These are phyloP conservation scores for Mechanitis mazaeus DNA, from an alignment of 2,888 invertebrate genomes.

Conservation along the genomic window DNA sequence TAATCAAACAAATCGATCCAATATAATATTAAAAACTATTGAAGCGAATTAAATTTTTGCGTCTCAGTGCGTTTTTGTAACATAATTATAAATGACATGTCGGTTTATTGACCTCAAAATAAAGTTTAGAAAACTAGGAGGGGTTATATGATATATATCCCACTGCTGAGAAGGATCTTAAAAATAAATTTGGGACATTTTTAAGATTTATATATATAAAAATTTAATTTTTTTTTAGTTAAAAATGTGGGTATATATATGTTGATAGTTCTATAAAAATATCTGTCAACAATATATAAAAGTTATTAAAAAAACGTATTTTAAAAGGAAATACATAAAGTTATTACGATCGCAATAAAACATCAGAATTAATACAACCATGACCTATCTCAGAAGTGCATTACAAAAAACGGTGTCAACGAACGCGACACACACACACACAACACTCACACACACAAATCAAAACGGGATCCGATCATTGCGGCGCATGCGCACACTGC, in stretches of 20 bases:
- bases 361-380: conserved; percentile 29
- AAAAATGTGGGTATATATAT: no score
- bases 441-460: conserved; percentile 18
- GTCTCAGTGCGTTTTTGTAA: not conserved
- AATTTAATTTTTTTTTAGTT: no score
- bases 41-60: conserved; percentile 7
- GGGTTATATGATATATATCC: no score
- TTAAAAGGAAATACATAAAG: not conserved
- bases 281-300: not conserved
- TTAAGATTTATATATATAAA: no score
- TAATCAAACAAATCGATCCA: conserved; percentile 12
- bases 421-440: conserved; percentile 27
- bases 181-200: no score
- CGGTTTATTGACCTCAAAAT: no score
- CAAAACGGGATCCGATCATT: conserved; percentile 32
- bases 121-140: no score
- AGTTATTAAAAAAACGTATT: not conserved
- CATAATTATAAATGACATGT: no score
- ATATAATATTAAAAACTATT: conserved; percentile 6
- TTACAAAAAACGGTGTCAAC: conserved; percentile 36
- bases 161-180: no score
- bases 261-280: no score
- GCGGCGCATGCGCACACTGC: conserved; percentile 27
- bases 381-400: conserved; percentile 32
- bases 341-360: conserved; percentile 1